Conservation (phyloP, 2,888 invertebrate species). For the Lacanobia wlatinum region DNA sequence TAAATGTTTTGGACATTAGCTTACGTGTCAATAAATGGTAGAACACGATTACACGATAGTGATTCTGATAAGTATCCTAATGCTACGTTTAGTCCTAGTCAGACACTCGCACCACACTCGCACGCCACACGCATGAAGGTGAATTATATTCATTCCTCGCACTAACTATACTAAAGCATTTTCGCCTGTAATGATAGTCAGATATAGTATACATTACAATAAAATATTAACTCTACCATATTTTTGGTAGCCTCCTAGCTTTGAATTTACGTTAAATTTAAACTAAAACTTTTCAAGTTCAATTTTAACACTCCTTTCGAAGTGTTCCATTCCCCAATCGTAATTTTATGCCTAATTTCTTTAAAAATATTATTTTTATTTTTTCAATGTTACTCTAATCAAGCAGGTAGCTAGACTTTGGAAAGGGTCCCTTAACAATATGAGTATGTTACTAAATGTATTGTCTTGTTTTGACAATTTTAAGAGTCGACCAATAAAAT, state of each 20-base stretch:
- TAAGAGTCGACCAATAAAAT: constrained; percentile 23
- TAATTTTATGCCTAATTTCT: constrained; percentile 52
- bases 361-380: constrained; percentile 49
- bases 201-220: constrained; percentile 77
- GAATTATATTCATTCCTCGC: constrained; percentile 81
- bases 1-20: constrained; percentile 72
- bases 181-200: constrained; percentile 78
- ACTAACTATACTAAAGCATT: constrained; percentile 71
- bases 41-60: constrained; percentile 56
- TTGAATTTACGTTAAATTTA: constrained; percentile 68
- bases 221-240: constrained; percentile 75
- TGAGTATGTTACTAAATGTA: constrained; percentile 45
- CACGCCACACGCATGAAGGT: constrained; percentile 66
- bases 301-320: constrained; percentile 39
- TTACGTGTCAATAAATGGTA: constrained; percentile 66
- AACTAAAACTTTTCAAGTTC: constrained; percentile 65
- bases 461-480: constrained; percentile 23
- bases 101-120: constrained; percentile 58
- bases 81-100: constrained; percentile 56
- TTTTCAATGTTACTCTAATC: constrained; percentile 31
- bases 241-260: constrained; percentile 87
- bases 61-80: constrained; percentile 63
- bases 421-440: constrained; percentile 53
- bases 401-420: constrained; percentile 52
- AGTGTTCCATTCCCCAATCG: constrained; percentile 38